Evolutionary conservation across 1,140 invertebrate genomes (phyloP), one percentile per base, ranked within the genome.

Genomic region (Mylabris phalerata): DNA sequence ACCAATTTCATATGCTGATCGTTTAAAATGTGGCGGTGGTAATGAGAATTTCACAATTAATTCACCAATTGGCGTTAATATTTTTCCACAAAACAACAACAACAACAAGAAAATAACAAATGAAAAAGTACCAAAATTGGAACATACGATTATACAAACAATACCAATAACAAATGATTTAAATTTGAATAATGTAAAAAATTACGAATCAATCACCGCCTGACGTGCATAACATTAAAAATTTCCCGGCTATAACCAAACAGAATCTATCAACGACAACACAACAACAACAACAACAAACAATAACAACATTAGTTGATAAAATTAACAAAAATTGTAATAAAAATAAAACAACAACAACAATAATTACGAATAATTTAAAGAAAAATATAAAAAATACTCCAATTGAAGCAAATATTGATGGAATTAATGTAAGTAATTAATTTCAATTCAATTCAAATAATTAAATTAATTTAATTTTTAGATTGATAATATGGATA

Each of bases 1-100:
- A n/a, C 83, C 82, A 58, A 84, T 83, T 27, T 88, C 86, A 39
- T 89, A 89, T 69, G 87, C 87, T 2, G 86, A 88, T 64, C 88
- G 88, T 62, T 82, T 86, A 13, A 79, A 82, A 44, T 85, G 78
- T n/a, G 71, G 19, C 19, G 19, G 48, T 40, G 40, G 62, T n/a
- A 50, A 63, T 48, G 26, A 19, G 11, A 50, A 58, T 40, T n/a
- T 54, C 48, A 61, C 56, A 49, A 10, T 43, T 47, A n/a, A 42
- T 13, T 26, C 7, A 46, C 44, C 19, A 19, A 19, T 19, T 19
- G 19, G 19, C 19, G 19, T 19, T 19, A 19, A 19, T 19, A 19
- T 19, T 19, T 19, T 19, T 19, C 19, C 19, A 19, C 19, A 19
- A 19, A 32, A 32, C 7, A 32, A 32, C 7, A 32, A 32, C 7